A percentile compares a stretch with the other conserved stretches of the same genome.
Evolutionary conservation across 2,113 vertebrate species (phyloP).

Genomic region (Myotis brandtii): DNA sequence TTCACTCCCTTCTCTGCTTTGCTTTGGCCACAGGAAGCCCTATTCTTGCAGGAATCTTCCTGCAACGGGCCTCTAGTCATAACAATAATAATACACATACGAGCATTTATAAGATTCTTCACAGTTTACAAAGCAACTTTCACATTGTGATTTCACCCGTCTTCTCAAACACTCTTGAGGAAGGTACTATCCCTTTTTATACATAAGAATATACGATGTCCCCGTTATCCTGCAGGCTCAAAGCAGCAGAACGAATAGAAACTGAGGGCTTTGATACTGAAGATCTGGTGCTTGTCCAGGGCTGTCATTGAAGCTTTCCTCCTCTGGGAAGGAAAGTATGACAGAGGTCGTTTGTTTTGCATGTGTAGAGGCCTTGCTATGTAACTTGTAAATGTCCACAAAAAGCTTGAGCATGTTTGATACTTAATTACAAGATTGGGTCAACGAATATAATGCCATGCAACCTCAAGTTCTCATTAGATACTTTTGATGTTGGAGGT

Average conservation of each 20-base stretch:
- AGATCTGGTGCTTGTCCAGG: conserved; percentile 55
- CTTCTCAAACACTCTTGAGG: neutral
- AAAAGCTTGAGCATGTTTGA: conserved; percentile 55
- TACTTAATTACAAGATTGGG: conserved; percentile 76
- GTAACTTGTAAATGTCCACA: conserved; percentile 47
- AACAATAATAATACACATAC: neutral
- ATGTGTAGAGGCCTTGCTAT: neutral
- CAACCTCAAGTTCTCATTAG: conserved; percentile 68
- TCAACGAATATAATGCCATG: conserved; percentile 41
- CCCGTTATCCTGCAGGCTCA: neutral
- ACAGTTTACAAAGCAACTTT: neutral
- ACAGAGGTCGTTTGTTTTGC: conserved; percentile 58
- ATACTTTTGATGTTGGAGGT: conserved; percentile 67
- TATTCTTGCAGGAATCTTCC: too few relatives aligned
- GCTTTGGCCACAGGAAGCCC: too few relatives aligned
- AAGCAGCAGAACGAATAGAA: neutral
- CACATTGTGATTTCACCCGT: neutral
- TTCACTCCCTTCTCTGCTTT: too few relatives aligned
- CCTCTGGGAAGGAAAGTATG: conserved; percentile 28
- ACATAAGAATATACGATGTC: neutral
- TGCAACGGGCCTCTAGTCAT: too few relatives aligned
- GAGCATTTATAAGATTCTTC: neutral
- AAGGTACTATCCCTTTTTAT: neutral
- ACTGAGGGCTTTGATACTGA: neutral
- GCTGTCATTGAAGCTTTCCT: conserved; percentile 66